Evolutionary conservation across 2,888 invertebrate species (phyloP).

Genomic region (Stegana nigrithorax): DNA sequence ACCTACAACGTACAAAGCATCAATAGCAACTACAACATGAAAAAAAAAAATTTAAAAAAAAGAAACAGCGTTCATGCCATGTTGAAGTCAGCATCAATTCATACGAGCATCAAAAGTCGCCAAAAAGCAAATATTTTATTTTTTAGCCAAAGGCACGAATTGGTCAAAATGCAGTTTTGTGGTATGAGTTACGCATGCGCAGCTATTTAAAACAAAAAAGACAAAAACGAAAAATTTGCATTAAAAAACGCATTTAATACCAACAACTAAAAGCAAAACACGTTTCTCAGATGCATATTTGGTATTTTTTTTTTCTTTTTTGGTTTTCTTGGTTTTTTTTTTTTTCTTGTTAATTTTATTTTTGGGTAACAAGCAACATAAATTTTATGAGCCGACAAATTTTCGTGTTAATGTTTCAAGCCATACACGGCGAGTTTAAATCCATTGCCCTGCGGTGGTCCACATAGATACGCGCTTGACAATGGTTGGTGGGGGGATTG

Average conservation of each 20-base stretch:
- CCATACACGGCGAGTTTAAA: too few relatives aligned
- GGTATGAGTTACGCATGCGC: slow-evolving; percentile 17
- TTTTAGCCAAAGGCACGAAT: slow-evolving; percentile 11
- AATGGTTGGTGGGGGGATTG: too few relatives aligned
- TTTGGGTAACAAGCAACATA: background rate
- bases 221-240: background rate
- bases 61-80: background rate
- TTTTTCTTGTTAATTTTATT: slow-evolving; percentile 20
- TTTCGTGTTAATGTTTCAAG: too few relatives aligned
- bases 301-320: background rate
- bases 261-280: slow-evolving; percentile 1
- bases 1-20: slow-evolving; percentile 8
- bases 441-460: too few relatives aligned
- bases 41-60: slow-evolving; percentile 6
- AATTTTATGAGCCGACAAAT: background rate
- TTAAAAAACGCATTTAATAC: background rate
- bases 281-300: background rate
- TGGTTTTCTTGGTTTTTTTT: slow-evolving; percentile 14
- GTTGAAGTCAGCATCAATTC: slow-evolving; percentile 1
- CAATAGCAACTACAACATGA: background rate
- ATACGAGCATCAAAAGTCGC: background rate
- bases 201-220: background rate
- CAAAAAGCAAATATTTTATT: background rate
- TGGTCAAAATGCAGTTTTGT: background rate
- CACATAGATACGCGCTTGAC: too few relatives aligned